Evolutionary conservation across 1,140 invertebrate species (phyloP).

Genomic region (Hyposmocoma kahamanoa): DNA sequence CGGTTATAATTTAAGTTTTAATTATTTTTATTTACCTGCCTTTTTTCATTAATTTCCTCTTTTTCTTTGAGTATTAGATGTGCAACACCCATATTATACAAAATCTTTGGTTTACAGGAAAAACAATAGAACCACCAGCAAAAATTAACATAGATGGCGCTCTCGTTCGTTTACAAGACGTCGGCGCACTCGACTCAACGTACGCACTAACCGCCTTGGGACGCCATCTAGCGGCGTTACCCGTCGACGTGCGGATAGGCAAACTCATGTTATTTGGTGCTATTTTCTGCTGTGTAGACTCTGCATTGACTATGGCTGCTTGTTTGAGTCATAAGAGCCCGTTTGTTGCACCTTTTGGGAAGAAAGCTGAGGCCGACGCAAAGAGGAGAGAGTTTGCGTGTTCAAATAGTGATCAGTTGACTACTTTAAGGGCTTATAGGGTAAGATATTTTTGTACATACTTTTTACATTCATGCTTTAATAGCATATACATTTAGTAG

Average conservation of each 20-base stretch:
- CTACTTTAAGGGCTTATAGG: constrained; percentile 84
- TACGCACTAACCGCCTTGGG: constrained; percentile 91
- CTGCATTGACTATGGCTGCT: constrained; percentile 93
- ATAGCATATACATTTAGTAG: too few species aligned
- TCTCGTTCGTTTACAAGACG: constrained; percentile 83
- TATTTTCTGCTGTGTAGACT: constrained; percentile 95
- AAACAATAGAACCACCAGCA: constrained; percentile 87
- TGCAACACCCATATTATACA: background rate
- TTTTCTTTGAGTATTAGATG: too few species aligned
- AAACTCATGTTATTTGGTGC: constrained; percentile 94
- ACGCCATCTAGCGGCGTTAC: constrained; percentile 89
- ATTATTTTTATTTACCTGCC: too few species aligned
- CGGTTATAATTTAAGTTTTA: too few species aligned
- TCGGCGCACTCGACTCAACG: constrained; percentile 89
- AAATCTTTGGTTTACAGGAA: constrained; percentile 48
- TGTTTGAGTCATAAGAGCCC: constrained; percentile 90
- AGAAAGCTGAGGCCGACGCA: constrained; percentile 81
- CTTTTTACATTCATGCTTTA: too few species aligned
- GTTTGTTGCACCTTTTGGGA: constrained; percentile 85
- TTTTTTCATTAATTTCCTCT: too few species aligned
- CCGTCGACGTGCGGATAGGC: constrained; percentile 92
- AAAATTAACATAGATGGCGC: constrained; percentile 85
- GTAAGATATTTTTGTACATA: constrained; percentile 61
- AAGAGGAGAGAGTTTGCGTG: constrained; percentile 83
- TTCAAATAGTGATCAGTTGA: constrained; percentile 87